Evolutionary conservation across 2,888 invertebrate genomes (phyloP), one percentile per base, ranked within the genome.

Genomic region (Hyppa rectilinea): DNA sequence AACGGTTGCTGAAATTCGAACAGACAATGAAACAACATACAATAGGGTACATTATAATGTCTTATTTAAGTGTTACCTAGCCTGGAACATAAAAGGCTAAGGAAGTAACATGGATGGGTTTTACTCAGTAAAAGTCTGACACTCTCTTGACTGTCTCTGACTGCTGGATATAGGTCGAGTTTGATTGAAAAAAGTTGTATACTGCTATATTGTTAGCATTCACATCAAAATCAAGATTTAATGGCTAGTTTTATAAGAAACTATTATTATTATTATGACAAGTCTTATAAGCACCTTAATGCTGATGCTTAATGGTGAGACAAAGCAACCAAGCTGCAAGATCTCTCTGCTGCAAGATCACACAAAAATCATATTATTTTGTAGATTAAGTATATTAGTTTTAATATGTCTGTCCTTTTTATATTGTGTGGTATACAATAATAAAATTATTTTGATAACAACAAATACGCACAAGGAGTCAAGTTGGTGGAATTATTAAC

Each of bases 1-100:
- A 91, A 56, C 97, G 92, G 71, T 95, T 93, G 55, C 96, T 97
- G 91, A 71, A 94, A 92, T 65, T 4, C 74, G 65, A 61, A 71
- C 23, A 63, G 12, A 62, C 12, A 34, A 40, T 45, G 6, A 49
- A 23, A 71, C 31, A 43, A 40, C 17, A 34, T 34, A 38, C 26
- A 17, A 47, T 17, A 49, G 5, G 17, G 14, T 17, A 17, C 2
- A 36, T 31, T 52, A 31, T 12, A 53, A 12, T 40, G 12, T 38
- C 17, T 14, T 26, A n/a, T n/a, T n/a, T n/a, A n/a, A n/a, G n/a
- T n/a, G n/a, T n/a, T n/a, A n/a, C n/a, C n/a, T n/a, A n/a, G n/a
- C n/a, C n/a, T n/a, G n/a, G n/a, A n/a, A n/a, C n/a, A n/a, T n/a
- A n/a, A n/a, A n/a, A n/a, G n/a, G n/a, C n/a, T n/a, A n/a, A n/a